These are phyloP conservation scores for Creontiades dilutus DNA, from an alignment of 2,888 invertebrate genomes.

Conservation along the genomic window DNA sequence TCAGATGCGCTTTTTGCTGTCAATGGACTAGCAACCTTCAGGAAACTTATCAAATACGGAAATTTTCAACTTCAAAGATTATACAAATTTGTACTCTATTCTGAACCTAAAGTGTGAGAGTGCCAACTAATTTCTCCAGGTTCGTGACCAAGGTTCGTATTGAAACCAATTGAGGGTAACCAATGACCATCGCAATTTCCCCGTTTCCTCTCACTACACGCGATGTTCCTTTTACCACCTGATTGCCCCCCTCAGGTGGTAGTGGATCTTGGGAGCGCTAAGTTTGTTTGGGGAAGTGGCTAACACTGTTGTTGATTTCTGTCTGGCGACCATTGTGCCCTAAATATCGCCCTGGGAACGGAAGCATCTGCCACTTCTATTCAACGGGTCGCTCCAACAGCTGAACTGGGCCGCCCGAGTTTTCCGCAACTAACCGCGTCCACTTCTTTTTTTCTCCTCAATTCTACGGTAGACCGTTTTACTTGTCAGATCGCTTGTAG, in stretches of 20 bases:
- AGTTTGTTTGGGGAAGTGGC: conserved; percentile 3
- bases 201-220: neutral
- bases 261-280: neutral
- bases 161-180: no score
- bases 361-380: conserved; percentile 36
- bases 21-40: no score
- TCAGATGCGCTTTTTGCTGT: no score
- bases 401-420: neutral
- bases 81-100: no score
- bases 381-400: neutral
- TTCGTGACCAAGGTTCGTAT: no score
- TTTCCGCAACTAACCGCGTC: neutral
- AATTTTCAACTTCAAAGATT: no score
- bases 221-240: neutral
- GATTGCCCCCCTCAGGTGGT: conserved; percentile 11
- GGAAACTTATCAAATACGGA: no score
- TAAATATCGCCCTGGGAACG: conserved; percentile 36
- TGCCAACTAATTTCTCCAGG: no score
- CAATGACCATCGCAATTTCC: neutral
- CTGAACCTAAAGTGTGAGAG: no score
- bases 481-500: no score
- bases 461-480: neutral
- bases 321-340: conserved; percentile 18
- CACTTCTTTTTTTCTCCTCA: neutral
- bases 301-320: conserved; percentile 14